Base-by-base conservation (phyloP, 1,140 invertebrate genomes). In the Doryteuthis pealeii region DNA sequence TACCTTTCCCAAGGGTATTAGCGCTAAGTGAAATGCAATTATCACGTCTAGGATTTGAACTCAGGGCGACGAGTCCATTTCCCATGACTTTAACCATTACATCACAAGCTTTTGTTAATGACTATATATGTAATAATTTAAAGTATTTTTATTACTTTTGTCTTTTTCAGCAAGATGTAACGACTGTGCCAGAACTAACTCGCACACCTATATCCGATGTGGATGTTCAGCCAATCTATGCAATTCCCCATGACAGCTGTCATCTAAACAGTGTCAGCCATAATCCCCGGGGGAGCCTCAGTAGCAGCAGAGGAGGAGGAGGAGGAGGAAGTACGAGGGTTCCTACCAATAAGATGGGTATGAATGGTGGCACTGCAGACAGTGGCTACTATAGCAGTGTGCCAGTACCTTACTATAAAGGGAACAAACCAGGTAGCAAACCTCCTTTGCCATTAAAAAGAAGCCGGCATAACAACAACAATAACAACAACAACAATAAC, bases 321-420 rank as follows among this genome's bases (percentile, higher is more conserved):
- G 10, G 10, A 73, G 75, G 70, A 77, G 65, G 45, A 73, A 35
- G 54, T 78, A 73, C 26, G 74, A 74, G 28, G 70, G 72, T 31
- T 78, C 77, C 8, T 75, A 79, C 62, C 71, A 26, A 18, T n/a
- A 71, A 49, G 18, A 32, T 45, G 31, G n/a, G 14, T 18, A 22
- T n/a, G 12, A n/a, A 26, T 15, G 18, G 3, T 4, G 3, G 40
- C 26, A 35, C 68, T 22, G 30, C 68, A 30, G 10, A 45, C 32
- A 33, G 78, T 30, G 79, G 81, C 4, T 81, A 81, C 58, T 83
- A 83, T 71, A 83, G 82, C 70, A 82, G 81, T 76, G 79, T 81
- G 6, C 79, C 82, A 40, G 81, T 83, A 3, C 82, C 82, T 32
- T 76, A 81, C 18, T 33, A 22, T 2, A 65, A 35, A 67, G 66